These are phyloP conservation scores for Epinephelus lanceolatus DNA, from an alignment of 2,113 vertebrate species.

Conservation along the genomic window DNA sequence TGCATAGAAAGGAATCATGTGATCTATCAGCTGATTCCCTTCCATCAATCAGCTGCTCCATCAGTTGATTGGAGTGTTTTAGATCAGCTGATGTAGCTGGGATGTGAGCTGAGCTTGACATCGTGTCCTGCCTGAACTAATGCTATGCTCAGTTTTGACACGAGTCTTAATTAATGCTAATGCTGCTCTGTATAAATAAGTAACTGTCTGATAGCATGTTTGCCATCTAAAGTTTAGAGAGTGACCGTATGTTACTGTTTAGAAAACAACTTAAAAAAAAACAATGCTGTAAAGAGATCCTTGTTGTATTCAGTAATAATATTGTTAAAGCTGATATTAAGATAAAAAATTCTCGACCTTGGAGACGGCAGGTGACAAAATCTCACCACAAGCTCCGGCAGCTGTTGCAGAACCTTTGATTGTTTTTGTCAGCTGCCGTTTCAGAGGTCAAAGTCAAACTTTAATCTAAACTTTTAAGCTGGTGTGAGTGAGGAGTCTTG, in stretches of 20 bases:
- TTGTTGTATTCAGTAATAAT: background rate
- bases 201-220: background rate
- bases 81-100: no score
- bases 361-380: background rate
- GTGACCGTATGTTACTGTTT: no score
- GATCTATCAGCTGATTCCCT: no score
- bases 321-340: background rate
- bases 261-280: no score
- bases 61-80: no score
- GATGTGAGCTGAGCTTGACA: no score
- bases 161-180: background rate
- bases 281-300: background rate
- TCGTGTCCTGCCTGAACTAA: no score
- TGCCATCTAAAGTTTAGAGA: no score
- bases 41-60: no score
- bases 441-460: background rate
- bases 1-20: no score
- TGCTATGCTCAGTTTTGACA: no score
- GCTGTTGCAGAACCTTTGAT: background rate
- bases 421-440: background rate
- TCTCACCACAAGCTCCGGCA: background rate
- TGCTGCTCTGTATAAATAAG: background rate
- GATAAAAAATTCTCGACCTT: background rate
- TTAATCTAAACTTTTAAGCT: background rate
- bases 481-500: background rate